Evolutionary conservation across 2,797 vertebrate genomes (phyloP).

Genomic region (Lagodon rhomboides): DNA sequence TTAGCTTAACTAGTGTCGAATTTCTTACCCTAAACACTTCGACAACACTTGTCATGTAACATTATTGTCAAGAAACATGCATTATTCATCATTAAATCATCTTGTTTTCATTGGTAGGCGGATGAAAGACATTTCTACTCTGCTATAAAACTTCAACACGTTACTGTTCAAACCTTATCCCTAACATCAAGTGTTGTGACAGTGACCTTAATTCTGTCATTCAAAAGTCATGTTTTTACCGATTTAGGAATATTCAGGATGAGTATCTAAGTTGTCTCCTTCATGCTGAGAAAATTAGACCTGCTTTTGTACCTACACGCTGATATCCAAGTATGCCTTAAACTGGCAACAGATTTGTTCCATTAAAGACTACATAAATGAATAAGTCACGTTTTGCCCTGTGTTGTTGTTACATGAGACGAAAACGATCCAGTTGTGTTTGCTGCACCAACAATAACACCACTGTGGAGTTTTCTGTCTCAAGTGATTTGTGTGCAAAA

Average conservation of each 20-base stretch:
- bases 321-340: neutral
- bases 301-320: neutral
- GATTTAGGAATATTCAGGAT: neutral
- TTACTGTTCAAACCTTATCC: neutral
- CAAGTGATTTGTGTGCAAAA: neutral
- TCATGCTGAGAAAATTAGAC: neutral
- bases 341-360: neutral
- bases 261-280: neutral
- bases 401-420: too few species aligned
- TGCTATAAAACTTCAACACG: slow-evolving; percentile 9
- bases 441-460: too few species aligned
- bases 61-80: neutral
- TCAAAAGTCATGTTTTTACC: neutral
- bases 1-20: neutral
- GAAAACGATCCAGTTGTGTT: too few species aligned
- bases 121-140: neutral
- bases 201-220: neutral
- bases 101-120: neutral
- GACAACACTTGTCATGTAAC: neutral
- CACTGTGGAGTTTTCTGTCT: too few species aligned
- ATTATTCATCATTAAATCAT: neutral
- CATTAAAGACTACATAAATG: too few species aligned
- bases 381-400: too few species aligned
- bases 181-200: neutral
- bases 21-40: neutral